Conservation (phyloP, 2,113 vertebrate species). For the Asarcornis scutulata region DNA sequence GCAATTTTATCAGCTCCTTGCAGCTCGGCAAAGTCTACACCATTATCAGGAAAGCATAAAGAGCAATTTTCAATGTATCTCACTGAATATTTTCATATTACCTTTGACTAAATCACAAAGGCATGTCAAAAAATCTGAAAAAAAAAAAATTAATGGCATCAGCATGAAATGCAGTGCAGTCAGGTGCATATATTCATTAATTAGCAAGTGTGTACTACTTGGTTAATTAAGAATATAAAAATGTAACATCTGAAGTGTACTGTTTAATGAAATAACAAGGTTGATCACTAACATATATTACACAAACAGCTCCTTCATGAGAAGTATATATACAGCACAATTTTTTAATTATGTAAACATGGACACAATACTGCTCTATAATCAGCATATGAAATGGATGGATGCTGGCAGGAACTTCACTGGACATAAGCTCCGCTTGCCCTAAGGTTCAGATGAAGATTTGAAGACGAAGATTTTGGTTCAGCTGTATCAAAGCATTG, state of each 20-base stretch:
- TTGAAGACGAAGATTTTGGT: background rate
- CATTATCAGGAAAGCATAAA: conserved; percentile 29
- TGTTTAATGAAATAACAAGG: conserved; percentile 42
- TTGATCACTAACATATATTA: background rate
- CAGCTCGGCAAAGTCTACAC: background rate
- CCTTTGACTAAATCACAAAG: conserved; percentile 3
- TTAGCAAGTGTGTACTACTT: background rate
- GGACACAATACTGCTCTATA: background rate
- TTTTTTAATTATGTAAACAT: background rate
- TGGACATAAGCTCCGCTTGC: background rate
- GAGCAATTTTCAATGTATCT: conserved; percentile 7
- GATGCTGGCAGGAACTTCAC: background rate
- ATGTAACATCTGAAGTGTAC: conserved; percentile 13
- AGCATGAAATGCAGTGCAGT: background rate
- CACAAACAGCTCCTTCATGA: conserved; percentile 38
- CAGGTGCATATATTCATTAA: conserved; percentile 31
- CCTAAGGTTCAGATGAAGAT: background rate
- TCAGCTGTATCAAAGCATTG: background rate
- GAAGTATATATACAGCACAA: background rate
- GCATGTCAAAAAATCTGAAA: background rate
- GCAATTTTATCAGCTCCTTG: conserved; percentile 47
- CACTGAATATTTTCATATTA: background rate
- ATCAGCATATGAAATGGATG: background rate
- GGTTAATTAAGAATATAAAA: conserved; percentile 54
- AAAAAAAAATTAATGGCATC: background rate